Evolutionary conservation across 2,797 vertebrate species (phyloP).

Genomic region (Gymnocypris eckloni): DNA sequence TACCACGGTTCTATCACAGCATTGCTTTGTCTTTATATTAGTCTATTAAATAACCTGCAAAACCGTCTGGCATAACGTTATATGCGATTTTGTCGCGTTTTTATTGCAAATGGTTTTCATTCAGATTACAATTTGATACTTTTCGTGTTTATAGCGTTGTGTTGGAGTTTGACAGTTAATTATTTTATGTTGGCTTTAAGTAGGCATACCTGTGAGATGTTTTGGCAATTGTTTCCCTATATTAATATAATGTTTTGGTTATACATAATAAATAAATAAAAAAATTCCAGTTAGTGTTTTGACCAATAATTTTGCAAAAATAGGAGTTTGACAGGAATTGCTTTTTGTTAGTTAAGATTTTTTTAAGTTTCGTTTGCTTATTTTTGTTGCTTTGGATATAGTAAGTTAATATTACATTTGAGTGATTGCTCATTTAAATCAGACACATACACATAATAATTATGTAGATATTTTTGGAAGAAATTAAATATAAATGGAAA

Average conservation of each 20-base stretch:
- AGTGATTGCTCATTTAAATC: neutral
- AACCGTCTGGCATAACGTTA: neutral
- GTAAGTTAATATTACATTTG: neutral
- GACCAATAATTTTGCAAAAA: neutral
- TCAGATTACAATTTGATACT: neutral
- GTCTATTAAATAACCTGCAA: neutral
- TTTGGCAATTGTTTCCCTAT: neutral
- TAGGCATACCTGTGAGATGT: neutral
- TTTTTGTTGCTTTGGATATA: neutral
- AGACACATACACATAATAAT: neutral
- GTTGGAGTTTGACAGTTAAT: neutral
- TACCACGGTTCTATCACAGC: neutral
- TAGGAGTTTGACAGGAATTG: neutral
- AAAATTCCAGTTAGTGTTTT: neutral
- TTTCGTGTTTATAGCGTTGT: neutral
- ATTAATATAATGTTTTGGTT: neutral
- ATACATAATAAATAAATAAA: neutral
- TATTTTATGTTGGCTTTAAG: neutral
- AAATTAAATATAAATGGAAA: neutral
- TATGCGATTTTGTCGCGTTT: neutral
- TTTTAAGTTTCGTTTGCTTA: neutral
- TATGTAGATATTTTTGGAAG: neutral
- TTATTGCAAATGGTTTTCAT: conserved; percentile 10
- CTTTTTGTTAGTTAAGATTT: neutral
- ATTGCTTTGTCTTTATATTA: neutral